These are phyloP conservation scores for Riparia riparia DNA, from an alignment of 2,113 vertebrate genomes.

Conservation along the genomic window DNA sequence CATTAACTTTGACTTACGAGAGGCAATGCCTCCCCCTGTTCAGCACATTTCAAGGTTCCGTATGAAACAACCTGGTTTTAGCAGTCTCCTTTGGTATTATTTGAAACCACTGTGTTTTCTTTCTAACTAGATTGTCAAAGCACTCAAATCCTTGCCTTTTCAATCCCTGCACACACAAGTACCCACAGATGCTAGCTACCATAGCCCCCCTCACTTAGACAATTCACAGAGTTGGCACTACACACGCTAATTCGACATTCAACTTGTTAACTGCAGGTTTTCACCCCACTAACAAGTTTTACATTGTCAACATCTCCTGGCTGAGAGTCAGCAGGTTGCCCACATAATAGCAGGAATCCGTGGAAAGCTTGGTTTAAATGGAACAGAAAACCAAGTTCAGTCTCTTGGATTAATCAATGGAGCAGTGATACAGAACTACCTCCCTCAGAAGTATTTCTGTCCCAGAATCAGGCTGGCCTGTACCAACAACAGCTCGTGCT, in stretches of 20 bases:
- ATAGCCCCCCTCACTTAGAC: not conserved
- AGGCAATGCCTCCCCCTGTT: constrained; percentile 30
- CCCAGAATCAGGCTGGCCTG: not conserved
- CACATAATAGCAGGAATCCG: not conserved
- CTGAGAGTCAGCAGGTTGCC: not conserved
- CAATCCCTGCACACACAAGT: not conserved
- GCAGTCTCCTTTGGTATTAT: not conserved
- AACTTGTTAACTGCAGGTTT: not conserved
- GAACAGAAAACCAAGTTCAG: not conserved
- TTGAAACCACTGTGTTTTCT: constrained; percentile 7
- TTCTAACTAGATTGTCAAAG: constrained; percentile 64
- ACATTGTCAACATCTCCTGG: not conserved
- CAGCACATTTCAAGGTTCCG: constrained; percentile 50
- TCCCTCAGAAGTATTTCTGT: not conserved
- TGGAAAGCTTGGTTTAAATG: not conserved
- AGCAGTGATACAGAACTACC: not conserved
- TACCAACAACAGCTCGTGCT: not conserved
- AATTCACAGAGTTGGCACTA: not conserved
- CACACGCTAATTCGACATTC: not conserved
- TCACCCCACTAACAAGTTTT: not conserved
- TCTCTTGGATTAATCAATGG: not conserved
- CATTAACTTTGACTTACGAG: constrained; percentile 64
- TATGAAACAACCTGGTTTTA: constrained; percentile 48
- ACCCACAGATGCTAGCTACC: not conserved
- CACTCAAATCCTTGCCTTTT: constrained; percentile 42